phyloP scores from a whole-genome alignment of 2,113 vertebrate species.

The Taxidea taxus region DNA sequence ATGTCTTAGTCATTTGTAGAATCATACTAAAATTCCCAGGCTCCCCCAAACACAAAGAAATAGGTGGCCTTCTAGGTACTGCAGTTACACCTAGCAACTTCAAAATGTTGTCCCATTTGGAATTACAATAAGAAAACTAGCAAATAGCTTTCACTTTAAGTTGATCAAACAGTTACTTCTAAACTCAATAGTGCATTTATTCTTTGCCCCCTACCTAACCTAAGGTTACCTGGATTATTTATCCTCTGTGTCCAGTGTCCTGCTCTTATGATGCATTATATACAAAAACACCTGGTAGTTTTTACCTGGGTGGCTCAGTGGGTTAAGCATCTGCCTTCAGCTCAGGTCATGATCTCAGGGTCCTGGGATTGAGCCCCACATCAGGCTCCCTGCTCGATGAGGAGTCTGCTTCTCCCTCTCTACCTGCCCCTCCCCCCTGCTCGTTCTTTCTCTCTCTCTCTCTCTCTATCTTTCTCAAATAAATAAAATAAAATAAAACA shows the following conservation, averaged over 20 bases:
- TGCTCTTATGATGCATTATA: not conserved
- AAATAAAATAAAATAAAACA: not conserved
- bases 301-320: not conserved
- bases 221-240: conserved; percentile 14
- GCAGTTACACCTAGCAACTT: not conserved
- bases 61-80: not conserved
- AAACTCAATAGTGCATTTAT: conserved; percentile 27
- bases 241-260: not conserved
- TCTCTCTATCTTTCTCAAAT: too few relatives aligned
- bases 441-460: not conserved
- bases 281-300: not conserved
- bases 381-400: not conserved
- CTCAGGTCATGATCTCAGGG: not conserved
- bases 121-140: conserved; percentile 23
- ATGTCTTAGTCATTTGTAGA: not conserved
- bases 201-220: not conserved
- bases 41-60: conserved; percentile 9
- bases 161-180: conserved; percentile 5
- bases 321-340: not conserved
- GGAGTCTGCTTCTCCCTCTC: not conserved
- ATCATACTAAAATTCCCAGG: not conserved
- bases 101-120: not conserved
- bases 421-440: too few relatives aligned
- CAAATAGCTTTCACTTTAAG: conserved; percentile 38
- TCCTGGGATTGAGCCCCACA: not conserved